A percentile compares a stretch with the other conserved stretches of the same genome.
These are phyloP conservation scores for Tortrix viridana DNA, from an alignment of 2,888 invertebrate species.

Conservation along the genomic window DNA sequence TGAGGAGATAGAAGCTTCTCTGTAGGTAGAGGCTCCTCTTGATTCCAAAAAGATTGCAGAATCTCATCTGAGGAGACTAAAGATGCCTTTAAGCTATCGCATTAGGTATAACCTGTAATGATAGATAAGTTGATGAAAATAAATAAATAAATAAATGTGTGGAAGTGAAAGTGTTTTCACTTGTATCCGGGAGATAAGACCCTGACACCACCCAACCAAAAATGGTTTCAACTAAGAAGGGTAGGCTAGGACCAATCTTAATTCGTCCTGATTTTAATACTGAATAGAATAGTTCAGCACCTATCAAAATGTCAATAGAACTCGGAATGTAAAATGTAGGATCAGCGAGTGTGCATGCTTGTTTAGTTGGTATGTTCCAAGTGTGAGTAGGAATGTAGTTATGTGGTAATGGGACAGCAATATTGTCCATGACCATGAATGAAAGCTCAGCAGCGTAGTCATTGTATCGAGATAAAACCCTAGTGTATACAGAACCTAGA, in stretches of 20 bases:
- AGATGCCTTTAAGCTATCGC: too few relatives aligned
- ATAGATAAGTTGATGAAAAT: too few relatives aligned
- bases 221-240: slow-evolving; percentile 27
- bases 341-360: slow-evolving; percentile 29
- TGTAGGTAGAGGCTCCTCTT: slow-evolving; percentile 24
- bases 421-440: slow-evolving; percentile 35
- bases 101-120: too few relatives aligned
- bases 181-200: background rate
- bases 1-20: slow-evolving; percentile 18
- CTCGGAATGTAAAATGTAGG: slow-evolving; percentile 37
- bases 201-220: slow-evolving; percentile 38
- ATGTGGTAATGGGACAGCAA: slow-evolving; percentile 31
- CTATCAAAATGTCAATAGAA: slow-evolving; percentile 38
- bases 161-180: too few relatives aligned
- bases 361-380: slow-evolving; percentile 26
- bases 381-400: slow-evolving; percentile 12
- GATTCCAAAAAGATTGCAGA: slow-evolving; percentile 32
- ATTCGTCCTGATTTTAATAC: slow-evolving; percentile 21
- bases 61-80: slow-evolving; percentile 20
- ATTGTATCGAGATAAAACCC: slow-evolving; percentile 1
- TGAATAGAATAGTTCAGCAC: slow-evolving; percentile 35
- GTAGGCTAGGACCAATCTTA: slow-evolving; percentile 26
- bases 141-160: too few relatives aligned
- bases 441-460: slow-evolving; percentile 1
- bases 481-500: slow-evolving; percentile 9